Evolutionary conservation across 2,888 invertebrate species (phyloP).

Genomic region (Esperia sulphurella): DNA sequence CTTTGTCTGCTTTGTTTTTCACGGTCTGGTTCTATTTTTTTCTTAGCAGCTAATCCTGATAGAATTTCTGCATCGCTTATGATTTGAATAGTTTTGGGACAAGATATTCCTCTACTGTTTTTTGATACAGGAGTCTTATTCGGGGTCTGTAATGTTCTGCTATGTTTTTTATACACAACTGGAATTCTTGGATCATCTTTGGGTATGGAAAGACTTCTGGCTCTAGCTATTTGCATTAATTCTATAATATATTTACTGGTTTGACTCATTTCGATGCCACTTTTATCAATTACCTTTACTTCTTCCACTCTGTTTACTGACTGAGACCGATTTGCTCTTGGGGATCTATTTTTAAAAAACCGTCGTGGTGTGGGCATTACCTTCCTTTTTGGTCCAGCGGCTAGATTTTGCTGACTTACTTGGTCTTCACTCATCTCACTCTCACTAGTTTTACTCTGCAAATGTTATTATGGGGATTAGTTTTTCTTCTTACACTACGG

Average conservation of each 20-base stretch:
- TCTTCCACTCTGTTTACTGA: conserved; percentile 74
- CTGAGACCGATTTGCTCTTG: conserved; percentile 75
- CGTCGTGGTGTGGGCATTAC: conserved; percentile 62
- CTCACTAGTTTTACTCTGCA: conserved; percentile 78
- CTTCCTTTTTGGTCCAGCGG: conserved; percentile 51
- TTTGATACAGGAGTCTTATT: conserved; percentile 64
- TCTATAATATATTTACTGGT: conserved; percentile 71
- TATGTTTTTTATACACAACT: conserved; percentile 48
- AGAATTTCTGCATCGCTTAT: conserved; percentile 74
- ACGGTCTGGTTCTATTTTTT: conserved; percentile 47
- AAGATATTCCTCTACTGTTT: conserved; percentile 63
- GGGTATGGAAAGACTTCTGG: conserved; percentile 72
- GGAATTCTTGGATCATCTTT: conserved; percentile 68
- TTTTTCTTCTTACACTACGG: conserved; percentile 41
- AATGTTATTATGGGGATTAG: conserved; percentile 64
- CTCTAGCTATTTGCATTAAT: conserved; percentile 69
- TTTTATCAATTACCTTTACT: conserved; percentile 48
- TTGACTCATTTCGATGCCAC: conserved; percentile 65
- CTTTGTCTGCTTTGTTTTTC: conserved; percentile 57
- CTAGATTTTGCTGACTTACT: conserved; percentile 41
- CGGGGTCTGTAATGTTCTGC: conserved; percentile 77
- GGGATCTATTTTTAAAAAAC: conserved; percentile 63
- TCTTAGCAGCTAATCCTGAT: conserved; percentile 65
- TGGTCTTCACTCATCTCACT: conserved; percentile 79
- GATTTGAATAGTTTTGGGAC: conserved; percentile 75